phyloP scores from a whole-genome alignment of 2,797 vertebrate genomes.

The Toxotes lorentzi region DNA sequence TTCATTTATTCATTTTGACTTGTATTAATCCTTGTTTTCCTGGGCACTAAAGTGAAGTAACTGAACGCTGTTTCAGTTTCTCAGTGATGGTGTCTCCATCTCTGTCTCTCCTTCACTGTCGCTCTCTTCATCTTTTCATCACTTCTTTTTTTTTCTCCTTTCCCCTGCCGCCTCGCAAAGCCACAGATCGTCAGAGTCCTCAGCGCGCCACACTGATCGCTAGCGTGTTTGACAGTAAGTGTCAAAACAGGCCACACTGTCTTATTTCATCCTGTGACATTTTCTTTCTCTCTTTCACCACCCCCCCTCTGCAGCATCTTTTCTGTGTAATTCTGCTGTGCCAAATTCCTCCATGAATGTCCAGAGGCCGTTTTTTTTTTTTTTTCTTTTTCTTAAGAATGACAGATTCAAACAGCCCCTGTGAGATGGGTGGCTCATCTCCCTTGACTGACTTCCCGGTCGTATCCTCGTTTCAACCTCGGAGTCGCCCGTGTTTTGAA shows the following conservation, averaged over 20 bases:
- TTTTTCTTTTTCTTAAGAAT: conserved; percentile 42
- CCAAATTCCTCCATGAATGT: conserved; percentile 61
- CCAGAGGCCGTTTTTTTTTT: conserved; percentile 50
- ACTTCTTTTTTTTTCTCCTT: neutral
- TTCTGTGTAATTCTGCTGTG: conserved; percentile 29
- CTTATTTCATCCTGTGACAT: conserved; percentile 61
- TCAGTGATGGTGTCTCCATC: neutral
- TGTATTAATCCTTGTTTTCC: neutral
- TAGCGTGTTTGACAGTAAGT: conserved; percentile 62
- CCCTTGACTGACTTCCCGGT: conserved; percentile 29
- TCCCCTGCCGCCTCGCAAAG: conserved; percentile 31
- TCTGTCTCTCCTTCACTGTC: conserved; percentile 31
- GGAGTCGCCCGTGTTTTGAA: neutral
- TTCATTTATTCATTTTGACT: conserved; percentile 9
- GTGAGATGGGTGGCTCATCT: conserved; percentile 46
- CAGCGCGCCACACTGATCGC: conserved; percentile 36
- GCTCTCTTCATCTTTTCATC: conserved; percentile 49
- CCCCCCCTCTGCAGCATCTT: conserved; percentile 8
- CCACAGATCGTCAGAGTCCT: conserved; percentile 44
- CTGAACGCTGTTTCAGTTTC: neutral
- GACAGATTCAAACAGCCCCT: conserved; percentile 60
- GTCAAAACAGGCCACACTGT: conserved; percentile 66
- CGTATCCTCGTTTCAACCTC: conserved; percentile 68
- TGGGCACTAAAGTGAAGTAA: neutral
- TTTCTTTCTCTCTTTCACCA: conserved; percentile 39